Evolutionary conservation across 2,888 invertebrate genomes (phyloP).

Genomic region (Ennomos erosarius): DNA sequence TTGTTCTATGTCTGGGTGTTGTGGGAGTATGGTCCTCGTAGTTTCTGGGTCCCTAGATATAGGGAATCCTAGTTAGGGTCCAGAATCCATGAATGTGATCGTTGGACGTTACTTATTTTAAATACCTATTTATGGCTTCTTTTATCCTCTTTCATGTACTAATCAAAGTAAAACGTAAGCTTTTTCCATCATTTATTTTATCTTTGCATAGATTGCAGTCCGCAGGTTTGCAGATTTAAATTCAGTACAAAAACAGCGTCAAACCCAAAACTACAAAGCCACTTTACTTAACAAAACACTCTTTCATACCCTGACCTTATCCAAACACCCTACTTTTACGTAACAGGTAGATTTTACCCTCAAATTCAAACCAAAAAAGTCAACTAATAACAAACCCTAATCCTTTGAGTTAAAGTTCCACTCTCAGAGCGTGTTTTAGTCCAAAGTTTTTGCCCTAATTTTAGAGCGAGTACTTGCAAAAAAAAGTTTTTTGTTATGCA

Average conservation of each 20-base stretch:
- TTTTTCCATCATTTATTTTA: neutral
- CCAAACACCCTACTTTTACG: slow-evolving; percentile 52
- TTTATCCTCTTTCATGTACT: no score
- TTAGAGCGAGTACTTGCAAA: slow-evolving; percentile 45
- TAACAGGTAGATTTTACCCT: slow-evolving; percentile 57
- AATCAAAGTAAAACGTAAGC: no score
- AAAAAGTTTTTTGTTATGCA: slow-evolving; percentile 33
- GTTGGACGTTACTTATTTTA: no score
- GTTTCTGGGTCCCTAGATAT: no score
- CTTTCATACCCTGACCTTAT: slow-evolving; percentile 41
- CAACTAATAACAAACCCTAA: slow-evolving; percentile 32
- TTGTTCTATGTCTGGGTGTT: no score
- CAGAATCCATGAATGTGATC: no score
- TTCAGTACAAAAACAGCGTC: slow-evolving; percentile 2
- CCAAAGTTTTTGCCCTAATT: slow-evolving; percentile 46
- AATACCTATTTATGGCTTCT: no score
- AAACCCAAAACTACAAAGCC: slow-evolving; percentile 38
- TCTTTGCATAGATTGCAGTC: neutral
- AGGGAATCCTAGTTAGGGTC: no score
- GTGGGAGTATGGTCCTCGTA: no score
- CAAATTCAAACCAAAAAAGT: slow-evolving; percentile 8
- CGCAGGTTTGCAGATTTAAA: neutral
- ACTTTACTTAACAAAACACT: slow-evolving; percentile 50
- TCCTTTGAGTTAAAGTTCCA: neutral
- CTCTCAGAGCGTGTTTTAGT: neutral